A percentile compares a stretch with the other conserved stretches of the same genome.
These are phyloP conservation scores for Chironomus tepperi DNA, from an alignment of 1,140 invertebrate genomes.

Conservation along the genomic window DNA sequence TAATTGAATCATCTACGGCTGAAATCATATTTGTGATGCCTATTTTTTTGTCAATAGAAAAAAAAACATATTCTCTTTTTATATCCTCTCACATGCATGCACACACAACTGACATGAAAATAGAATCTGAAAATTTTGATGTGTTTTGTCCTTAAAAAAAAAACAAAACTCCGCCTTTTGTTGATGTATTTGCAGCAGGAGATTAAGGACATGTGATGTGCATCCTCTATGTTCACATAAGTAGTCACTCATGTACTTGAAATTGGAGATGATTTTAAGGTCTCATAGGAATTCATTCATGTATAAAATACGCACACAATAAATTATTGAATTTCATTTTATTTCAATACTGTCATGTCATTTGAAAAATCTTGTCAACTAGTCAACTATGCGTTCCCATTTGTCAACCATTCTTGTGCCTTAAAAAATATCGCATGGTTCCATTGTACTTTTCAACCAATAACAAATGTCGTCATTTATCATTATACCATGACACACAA, in stretches of 20 bases:
- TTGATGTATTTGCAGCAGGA: background rate
- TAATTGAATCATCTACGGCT: background rate
- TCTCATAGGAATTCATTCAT: background rate
- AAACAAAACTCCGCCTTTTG: background rate
- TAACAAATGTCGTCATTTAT: background rate
- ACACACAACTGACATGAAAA: conserved; percentile 5
- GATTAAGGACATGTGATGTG: background rate
- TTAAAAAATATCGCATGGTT: background rate
- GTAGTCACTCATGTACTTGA: background rate
- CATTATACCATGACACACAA: background rate
- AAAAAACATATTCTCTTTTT: background rate
- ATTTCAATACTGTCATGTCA: background rate
- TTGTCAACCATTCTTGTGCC: background rate
- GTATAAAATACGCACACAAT: background rate
- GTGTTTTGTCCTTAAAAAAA: background rate
- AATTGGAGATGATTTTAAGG: background rate
- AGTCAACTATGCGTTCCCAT: background rate
- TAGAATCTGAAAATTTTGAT: no score
- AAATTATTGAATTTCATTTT: background rate
- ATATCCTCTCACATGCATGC: background rate
- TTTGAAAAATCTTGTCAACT: background rate
- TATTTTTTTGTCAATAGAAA: background rate
- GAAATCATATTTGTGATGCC: background rate
- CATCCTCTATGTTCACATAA: background rate
- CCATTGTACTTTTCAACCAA: background rate